phyloP scores from a whole-genome alignment of 2,113 vertebrate species.

The Collichthys lucidus region DNA sequence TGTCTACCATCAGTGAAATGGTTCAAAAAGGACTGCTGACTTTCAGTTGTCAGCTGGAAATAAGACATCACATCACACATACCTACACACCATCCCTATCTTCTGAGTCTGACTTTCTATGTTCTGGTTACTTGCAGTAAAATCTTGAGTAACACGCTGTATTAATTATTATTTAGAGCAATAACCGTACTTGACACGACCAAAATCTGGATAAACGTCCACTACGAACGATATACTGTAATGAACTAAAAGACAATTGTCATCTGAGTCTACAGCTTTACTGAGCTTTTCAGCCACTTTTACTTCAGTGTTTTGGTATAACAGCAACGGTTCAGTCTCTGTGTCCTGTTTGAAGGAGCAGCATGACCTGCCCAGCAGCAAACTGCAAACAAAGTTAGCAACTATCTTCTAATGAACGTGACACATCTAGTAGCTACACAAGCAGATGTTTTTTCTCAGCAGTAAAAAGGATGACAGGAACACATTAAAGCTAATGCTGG shows the following conservation, averaged over 20 bases:
- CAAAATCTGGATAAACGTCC: too few species aligned
- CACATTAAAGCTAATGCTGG: not conserved
- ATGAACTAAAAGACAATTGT: not conserved
- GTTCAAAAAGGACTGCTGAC: not conserved
- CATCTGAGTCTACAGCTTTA: not conserved
- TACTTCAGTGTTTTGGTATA: not conserved
- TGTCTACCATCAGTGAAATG: not conserved
- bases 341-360: not conserved
- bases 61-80: not conserved
- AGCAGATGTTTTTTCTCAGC: not conserved
- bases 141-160: not conserved
- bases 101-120: not conserved
- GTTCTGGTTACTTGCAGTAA: not conserved
- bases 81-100: too few species aligned
- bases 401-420: not conserved
- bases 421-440: not conserved
- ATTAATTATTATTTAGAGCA: not conserved
- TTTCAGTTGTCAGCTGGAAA: not conserved
- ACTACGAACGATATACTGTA: not conserved
- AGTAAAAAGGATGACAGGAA: not conserved
- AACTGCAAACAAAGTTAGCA: not conserved
- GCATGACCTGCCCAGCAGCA: not conserved
- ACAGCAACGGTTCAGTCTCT: not conserved
- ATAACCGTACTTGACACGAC: not conserved
- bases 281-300: not conserved